These are phyloP conservation scores for Otolemur garnettii DNA, from an alignment of 2,113 vertebrate genomes.

Conservation along the genomic window DNA sequence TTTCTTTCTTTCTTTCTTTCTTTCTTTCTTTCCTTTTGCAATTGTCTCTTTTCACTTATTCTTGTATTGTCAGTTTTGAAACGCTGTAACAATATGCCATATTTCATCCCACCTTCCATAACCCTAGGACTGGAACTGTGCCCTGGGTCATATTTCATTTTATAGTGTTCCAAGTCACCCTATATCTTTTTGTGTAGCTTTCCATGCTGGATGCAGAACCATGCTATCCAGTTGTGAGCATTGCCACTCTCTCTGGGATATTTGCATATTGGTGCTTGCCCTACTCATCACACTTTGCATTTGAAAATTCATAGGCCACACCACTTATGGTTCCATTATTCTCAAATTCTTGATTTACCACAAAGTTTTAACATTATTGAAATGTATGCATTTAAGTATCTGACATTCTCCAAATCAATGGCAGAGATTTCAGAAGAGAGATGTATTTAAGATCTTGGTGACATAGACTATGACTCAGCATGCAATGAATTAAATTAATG, in stretches of 20 bases:
- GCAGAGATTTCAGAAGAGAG: not conserved
- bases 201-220: not conserved
- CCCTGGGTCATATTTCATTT: not conserved
- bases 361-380: not conserved
- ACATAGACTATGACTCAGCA: not conserved
- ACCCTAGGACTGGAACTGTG: fast-evolving
- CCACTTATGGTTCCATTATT: not conserved
- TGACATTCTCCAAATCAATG: not conserved
- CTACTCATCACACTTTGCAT: not conserved
- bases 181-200: not conserved
- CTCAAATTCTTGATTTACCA: not conserved
- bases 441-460: not conserved
- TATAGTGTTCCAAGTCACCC: not conserved
- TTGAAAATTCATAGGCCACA: not conserved
- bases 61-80: not conserved
- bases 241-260: not conserved
- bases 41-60: not conserved
- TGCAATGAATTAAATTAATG: not conserved
- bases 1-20: too few relatives aligned
- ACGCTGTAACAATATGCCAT: not conserved
- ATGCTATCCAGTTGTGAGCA: not conserved
- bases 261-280: not conserved
- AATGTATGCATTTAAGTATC: not conserved
- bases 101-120: not conserved
- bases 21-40: not conserved